Conservation (phyloP, 2,113 vertebrate genomes). For the Vimba vimba region DNA sequence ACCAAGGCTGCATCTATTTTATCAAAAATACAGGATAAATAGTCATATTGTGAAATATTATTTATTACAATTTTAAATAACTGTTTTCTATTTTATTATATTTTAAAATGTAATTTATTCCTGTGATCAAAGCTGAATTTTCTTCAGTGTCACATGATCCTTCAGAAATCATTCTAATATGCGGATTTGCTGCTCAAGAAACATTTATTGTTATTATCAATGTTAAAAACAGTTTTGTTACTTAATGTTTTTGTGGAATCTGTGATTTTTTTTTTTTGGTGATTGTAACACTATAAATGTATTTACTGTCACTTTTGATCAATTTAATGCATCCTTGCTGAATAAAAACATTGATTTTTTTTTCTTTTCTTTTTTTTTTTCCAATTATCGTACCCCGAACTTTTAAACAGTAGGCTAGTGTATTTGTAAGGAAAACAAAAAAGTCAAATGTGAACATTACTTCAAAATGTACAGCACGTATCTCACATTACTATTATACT, state of each 20-base stretch:
- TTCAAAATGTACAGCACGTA: conserved; percentile 67
- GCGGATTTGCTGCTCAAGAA: not conserved
- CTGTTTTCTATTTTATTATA: not conserved
- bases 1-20: not conserved
- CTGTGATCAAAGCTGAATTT: not conserved
- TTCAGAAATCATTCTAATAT: not conserved
- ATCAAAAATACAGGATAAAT: not conserved
- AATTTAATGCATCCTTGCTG: not conserved
- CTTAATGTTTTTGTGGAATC: not conserved
- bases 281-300: not conserved
- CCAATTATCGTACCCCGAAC: not conserved
- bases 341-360: not conserved
- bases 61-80: not conserved
- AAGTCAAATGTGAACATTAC: conserved; percentile 59
- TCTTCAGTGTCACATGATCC: not conserved
- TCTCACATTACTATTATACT: conserved; percentile 69
- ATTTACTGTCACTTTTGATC: not conserved
- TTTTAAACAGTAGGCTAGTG: not conserved
- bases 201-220: not conserved
- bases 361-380: too few relatives aligned
- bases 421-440: conserved; percentile 1
- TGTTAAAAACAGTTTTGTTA: not conserved
- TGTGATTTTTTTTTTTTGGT: too few relatives aligned
- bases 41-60: not conserved
- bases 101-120: not conserved